phyloP scores from a whole-genome alignment of 2,888 invertebrate species.

The Cerceris ruficornis region DNA sequence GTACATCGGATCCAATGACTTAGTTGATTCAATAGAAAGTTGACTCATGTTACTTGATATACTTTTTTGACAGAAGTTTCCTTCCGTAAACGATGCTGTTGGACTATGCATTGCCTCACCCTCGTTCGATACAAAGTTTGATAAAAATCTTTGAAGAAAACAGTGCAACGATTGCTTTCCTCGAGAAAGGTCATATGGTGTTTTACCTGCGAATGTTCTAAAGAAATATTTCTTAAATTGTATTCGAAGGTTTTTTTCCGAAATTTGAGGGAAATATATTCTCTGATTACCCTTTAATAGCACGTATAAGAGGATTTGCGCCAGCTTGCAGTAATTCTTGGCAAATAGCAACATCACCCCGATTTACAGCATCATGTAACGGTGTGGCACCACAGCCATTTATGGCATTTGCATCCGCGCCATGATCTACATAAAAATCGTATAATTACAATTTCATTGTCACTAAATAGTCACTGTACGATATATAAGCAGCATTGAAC shows the following conservation, averaged over 20 bases:
- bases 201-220: slow-evolving; percentile 79
- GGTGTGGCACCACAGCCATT: slow-evolving; percentile 85
- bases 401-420: slow-evolving; percentile 84
- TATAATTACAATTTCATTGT: not conserved
- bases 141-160: slow-evolving; percentile 72
- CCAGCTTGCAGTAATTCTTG: slow-evolving; percentile 83
- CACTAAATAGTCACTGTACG: not conserved
- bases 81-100: slow-evolving; percentile 69
- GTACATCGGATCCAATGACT: slow-evolving; percentile 77
- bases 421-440: slow-evolving; percentile 81
- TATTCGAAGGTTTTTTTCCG: not conserved
- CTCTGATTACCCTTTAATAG: slow-evolving; percentile 81
- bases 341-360: slow-evolving; percentile 83
- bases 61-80: slow-evolving; percentile 74
- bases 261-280: slow-evolving; percentile 1
- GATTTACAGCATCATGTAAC: slow-evolving; percentile 85
- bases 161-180: slow-evolving; percentile 71
- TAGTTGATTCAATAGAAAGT: slow-evolving; percentile 76
- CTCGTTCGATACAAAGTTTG: slow-evolving; percentile 73
- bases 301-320: slow-evolving; percentile 83
- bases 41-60: slow-evolving; percentile 77
- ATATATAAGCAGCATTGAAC: slow-evolving; percentile 3
- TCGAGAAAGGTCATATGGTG: slow-evolving; percentile 76
- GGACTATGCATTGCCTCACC: slow-evolving; percentile 75
- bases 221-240: slow-evolving; percentile 7